phyloP scores from a whole-genome alignment of 2,113 vertebrate species.

The Engystomops pustulosus region DNA sequence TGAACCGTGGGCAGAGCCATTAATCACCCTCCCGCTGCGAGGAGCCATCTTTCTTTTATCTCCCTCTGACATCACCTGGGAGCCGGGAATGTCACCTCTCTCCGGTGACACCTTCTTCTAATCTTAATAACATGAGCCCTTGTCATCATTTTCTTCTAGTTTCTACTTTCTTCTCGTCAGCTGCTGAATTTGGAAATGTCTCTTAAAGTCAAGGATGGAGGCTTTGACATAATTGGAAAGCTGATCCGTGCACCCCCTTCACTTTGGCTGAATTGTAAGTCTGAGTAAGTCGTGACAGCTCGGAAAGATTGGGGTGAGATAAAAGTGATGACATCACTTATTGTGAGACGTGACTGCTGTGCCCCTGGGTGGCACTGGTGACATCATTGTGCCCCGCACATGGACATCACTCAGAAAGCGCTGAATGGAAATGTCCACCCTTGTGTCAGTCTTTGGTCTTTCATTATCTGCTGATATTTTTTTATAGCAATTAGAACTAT shows the following conservation, averaged over 20 bases:
- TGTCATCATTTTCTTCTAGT: neutral
- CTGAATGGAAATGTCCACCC: neutral
- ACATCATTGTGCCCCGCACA: neutral
- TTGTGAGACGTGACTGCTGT: neutral
- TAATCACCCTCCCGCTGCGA: conserved; percentile 9
- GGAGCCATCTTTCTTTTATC: conserved; percentile 38
- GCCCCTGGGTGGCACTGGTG: neutral
- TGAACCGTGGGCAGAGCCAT: conserved; percentile 43
- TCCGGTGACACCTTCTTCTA: neutral
- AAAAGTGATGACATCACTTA: neutral
- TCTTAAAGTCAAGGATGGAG: neutral
- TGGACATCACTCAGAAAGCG: too few relatives aligned
- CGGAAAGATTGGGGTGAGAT: neutral
- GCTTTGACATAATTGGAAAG: neutral
- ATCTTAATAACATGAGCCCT: neutral
- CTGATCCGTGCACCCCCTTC: too few relatives aligned
- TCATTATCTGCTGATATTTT: too few relatives aligned
- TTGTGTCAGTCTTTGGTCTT: neutral
- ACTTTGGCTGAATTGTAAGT: neutral
- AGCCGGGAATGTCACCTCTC: neutral
- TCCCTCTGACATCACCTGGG: conserved; percentile 46
- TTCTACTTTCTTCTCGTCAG: neutral
- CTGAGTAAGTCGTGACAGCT: neutral
- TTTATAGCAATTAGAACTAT: too few relatives aligned
- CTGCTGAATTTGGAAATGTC: neutral